Conservation (phyloP, 2,113 vertebrate genomes). For the Anguilla rostrata region DNA sequence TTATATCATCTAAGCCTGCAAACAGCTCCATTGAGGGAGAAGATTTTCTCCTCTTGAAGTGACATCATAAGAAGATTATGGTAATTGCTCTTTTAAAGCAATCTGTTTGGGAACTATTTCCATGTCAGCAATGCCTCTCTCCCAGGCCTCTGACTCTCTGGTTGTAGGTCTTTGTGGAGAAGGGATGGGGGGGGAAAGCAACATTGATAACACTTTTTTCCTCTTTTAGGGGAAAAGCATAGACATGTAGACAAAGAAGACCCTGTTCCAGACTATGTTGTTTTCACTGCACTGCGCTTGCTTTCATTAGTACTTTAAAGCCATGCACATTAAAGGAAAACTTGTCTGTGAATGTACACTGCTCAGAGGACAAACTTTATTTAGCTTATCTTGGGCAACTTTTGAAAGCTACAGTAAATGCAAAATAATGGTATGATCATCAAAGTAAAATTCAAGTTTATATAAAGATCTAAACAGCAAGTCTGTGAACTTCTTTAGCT, state of each 20-base stretch:
- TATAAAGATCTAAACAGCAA: no score
- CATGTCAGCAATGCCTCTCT: background rate
- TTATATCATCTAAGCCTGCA: background rate
- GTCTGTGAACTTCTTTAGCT: no score
- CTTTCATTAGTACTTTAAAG: no score
- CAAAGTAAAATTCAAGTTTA: no score
- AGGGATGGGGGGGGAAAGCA: background rate
- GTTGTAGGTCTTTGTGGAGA: background rate
- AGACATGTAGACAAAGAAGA: background rate
- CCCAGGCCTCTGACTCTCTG: background rate
- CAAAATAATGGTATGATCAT: no score
- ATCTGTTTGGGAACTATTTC: conserved; percentile 21
- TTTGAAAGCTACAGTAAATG: no score
- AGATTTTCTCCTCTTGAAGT: conserved; percentile 13
- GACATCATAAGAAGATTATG: conserved; percentile 21
- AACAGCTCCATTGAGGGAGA: background rate
- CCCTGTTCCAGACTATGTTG: background rate
- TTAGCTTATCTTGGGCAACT: no score
- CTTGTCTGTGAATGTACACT: no score
- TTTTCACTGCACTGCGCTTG: background rate
- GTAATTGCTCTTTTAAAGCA: conserved; percentile 25
- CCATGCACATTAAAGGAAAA: no score
- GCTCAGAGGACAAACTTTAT: no score
- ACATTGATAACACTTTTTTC: background rate
- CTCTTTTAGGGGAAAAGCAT: background rate